phyloP scores from a whole-genome alignment of 2,797 vertebrate genomes.

The Lerista edwardsae region DNA sequence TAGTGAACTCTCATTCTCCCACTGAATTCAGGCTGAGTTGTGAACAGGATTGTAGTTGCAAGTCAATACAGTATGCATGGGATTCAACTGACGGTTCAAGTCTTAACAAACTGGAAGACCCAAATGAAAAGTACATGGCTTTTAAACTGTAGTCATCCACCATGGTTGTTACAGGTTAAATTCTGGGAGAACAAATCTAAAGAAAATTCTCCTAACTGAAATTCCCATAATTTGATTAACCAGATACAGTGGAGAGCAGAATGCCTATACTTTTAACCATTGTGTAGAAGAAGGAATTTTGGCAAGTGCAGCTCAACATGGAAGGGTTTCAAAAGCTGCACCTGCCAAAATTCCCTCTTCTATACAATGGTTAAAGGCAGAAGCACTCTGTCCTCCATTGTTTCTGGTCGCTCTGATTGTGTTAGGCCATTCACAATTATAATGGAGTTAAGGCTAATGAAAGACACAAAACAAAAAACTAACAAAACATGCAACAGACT shows the following conservation, averaged over 20 bases:
- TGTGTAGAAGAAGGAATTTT: too few species aligned
- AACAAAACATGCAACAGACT: background rate
- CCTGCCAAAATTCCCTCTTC: too few species aligned
- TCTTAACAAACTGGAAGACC: background rate
- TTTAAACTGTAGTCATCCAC: background rate
- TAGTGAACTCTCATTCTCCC: too few species aligned
- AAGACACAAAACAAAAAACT: background rate
- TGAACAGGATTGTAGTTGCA: background rate
- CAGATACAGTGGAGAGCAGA: too few species aligned
- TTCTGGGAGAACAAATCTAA: background rate
- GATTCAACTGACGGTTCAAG: background rate
- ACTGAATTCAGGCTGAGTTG: too few species aligned
- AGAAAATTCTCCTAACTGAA: background rate
- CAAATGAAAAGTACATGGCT: background rate
- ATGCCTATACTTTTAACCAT: too few species aligned
- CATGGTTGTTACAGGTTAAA: background rate
- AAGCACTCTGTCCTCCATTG: too few species aligned
- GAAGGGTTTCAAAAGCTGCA: too few species aligned
- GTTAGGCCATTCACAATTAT: background rate
- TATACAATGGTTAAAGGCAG: too few species aligned
- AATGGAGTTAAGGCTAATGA: background rate
- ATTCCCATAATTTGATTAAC: background rate
- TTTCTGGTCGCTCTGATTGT: too few species aligned
- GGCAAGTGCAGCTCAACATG: too few species aligned
- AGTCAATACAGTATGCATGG: background rate